phyloP scores from a whole-genome alignment of 2,797 vertebrate species.

The Anguilla megastoma region DNA sequence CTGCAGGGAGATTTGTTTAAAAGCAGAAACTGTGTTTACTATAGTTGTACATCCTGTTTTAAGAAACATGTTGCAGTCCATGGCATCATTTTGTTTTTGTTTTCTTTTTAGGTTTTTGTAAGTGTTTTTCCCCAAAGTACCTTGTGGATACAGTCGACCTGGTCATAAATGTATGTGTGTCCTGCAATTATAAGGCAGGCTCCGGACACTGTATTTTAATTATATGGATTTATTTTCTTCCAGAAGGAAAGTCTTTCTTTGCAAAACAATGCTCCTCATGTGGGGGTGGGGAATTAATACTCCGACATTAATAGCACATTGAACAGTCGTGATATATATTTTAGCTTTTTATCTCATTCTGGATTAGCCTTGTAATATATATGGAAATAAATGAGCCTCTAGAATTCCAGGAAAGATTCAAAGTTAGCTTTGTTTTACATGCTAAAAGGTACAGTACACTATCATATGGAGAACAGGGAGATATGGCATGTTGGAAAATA shows the following conservation, averaged over 20 bases:
- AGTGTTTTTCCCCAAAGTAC: slow-evolving; percentile 44
- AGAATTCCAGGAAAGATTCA: background rate
- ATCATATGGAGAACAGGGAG: background rate
- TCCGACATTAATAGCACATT: background rate
- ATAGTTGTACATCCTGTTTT: slow-evolving; percentile 75
- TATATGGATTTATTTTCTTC: background rate
- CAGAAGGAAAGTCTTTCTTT: background rate
- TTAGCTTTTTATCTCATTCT: background rate
- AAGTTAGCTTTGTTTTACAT: background rate
- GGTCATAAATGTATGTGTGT: background rate
- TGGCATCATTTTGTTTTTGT: slow-evolving; percentile 49
- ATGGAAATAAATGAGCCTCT: background rate
- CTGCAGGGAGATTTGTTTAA: slow-evolving; percentile 76
- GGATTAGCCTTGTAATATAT: background rate
- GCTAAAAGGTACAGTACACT: background rate
- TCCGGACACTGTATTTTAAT: background rate
- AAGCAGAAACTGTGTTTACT: slow-evolving; percentile 80
- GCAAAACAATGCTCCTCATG: background rate
- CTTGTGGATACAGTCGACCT: slow-evolving; percentile 7
- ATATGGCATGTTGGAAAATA: background rate
- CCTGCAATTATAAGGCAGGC: background rate
- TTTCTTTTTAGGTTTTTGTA: slow-evolving; percentile 39
- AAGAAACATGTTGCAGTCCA: slow-evolving; percentile 72
- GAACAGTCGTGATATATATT: background rate
- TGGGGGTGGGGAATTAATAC: background rate